phyloP scores from a whole-genome alignment of 2,797 vertebrate species.

The Benthosema pterotum region DNA sequence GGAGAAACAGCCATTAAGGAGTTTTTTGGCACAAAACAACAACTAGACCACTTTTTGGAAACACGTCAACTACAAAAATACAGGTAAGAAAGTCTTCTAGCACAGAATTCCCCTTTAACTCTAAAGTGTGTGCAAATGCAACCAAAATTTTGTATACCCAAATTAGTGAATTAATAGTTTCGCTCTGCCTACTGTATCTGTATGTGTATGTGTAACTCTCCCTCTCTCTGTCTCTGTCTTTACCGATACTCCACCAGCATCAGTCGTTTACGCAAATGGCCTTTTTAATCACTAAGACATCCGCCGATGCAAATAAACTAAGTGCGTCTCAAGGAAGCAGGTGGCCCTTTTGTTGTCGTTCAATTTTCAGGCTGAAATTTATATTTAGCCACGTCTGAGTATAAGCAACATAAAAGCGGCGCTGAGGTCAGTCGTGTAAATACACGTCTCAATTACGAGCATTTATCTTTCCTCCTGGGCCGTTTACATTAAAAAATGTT shows the following conservation, averaged over 20 bases:
- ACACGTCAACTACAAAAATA: no score
- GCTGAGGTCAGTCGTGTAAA: neutral
- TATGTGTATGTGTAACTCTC: slow-evolving; percentile 41
- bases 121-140: no score
- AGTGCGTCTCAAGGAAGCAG: slow-evolving; percentile 39
- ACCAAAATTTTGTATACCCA: no score
- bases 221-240: slow-evolving; percentile 3
- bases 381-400: slow-evolving; percentile 8
- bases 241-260: slow-evolving; percentile 7
- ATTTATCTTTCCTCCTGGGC: no score
- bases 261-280: slow-evolving; percentile 54
- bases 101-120: no score
- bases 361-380: slow-evolving; percentile 11
- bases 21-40: no score
- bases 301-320: slow-evolving; percentile 45
- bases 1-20: no score
- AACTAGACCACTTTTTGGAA: no score
- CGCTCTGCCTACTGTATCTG: slow-evolving; percentile 24
- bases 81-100: no score
- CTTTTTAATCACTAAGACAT: slow-evolving; percentile 48
- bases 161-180: neutral
- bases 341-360: slow-evolving; percentile 30
- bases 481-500: no score
- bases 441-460: no score
- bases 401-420: neutral